A percentile compares a stretch with the other conserved stretches of the same genome.
Evolutionary conservation across 2,888 invertebrate genomes (phyloP).

Genomic region (Mesochorus sp.): DNA sequence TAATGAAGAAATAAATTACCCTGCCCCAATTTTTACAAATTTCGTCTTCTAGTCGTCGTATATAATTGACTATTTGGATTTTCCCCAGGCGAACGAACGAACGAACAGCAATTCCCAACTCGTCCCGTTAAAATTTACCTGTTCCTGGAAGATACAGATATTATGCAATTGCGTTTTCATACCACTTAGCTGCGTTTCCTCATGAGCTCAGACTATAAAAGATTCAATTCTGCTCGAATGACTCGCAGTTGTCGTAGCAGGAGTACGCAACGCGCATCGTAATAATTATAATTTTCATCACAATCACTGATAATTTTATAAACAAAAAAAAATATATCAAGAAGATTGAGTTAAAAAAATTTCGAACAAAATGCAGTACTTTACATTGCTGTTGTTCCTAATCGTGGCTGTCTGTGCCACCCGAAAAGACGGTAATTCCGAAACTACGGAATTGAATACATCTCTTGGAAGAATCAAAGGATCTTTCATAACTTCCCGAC

Average conservation of each 20-base stretch:
- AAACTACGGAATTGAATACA: slow-evolving; percentile 45
- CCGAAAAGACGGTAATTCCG: not conserved
- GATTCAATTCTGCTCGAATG: not conserved
- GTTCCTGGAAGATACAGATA: not conserved
- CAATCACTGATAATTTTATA: not conserved
- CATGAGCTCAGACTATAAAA: slow-evolving; percentile 21
- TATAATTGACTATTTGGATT: too few species aligned
- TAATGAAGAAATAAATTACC: too few species aligned
- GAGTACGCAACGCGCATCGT: not conserved
- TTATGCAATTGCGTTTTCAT: not conserved
- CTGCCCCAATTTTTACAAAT: too few species aligned
- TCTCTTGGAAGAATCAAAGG: slow-evolving; percentile 70
- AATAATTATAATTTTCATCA: not conserved
- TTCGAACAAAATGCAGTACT: slow-evolving; percentile 13
- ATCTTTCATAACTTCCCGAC: slow-evolving; percentile 66
- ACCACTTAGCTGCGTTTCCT: not conserved
- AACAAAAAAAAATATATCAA: not conserved
- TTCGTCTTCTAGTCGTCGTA: too few species aligned
- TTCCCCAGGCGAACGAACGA: too few species aligned
- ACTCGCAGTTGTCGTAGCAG: not conserved
- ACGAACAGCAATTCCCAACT: too few species aligned
- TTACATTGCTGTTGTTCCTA: slow-evolving; percentile 21
- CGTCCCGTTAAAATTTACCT: not conserved
- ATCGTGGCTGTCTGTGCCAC: not conserved
- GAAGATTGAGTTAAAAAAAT: not conserved